Evolutionary conservation across 2,797 vertebrate genomes (phyloP).

Genomic region (Macroramphosus scolopax): DNA sequence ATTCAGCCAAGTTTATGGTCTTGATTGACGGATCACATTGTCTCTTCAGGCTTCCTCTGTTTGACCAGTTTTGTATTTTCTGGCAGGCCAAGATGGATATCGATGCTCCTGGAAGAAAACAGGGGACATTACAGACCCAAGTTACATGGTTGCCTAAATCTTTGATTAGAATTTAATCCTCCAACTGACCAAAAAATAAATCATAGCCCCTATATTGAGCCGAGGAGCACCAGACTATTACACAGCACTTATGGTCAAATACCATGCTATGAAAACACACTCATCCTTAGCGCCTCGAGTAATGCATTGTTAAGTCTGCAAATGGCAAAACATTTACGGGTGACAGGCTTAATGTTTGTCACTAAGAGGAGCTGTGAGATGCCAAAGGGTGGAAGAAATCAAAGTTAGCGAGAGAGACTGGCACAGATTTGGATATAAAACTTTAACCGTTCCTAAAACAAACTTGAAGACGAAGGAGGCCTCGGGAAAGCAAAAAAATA

Average conservation of each 20-base stretch:
- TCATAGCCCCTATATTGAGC: conserved; percentile 26
- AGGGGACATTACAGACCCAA: too few relatives aligned
- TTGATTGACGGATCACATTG: too few relatives aligned
- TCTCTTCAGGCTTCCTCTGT: too few relatives aligned
- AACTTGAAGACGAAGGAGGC: conserved; percentile 18
- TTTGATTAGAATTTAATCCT: too few relatives aligned
- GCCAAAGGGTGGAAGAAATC: conserved; percentile 6
- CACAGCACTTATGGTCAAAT: conserved; percentile 34
- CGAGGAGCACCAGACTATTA: conserved; percentile 17
- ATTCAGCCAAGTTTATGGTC: too few relatives aligned
- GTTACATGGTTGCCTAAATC: too few relatives aligned
- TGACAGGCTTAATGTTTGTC: conserved; percentile 42
- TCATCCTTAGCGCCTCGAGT: conserved; percentile 27
- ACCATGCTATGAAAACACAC: conserved; percentile 33
- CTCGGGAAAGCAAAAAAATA: conserved; percentile 9
- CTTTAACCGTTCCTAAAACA: conserved; percentile 21
- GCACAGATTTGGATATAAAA: conserved; percentile 6
- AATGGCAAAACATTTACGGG: conserved; percentile 44
- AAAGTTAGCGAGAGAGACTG: not conserved
- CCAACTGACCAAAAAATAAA: conserved; percentile 18
- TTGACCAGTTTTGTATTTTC: too few relatives aligned
- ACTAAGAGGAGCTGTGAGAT: conserved; percentile 22
- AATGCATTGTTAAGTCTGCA: conserved; percentile 33
- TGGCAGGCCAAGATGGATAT: too few relatives aligned
- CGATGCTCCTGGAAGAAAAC: too few relatives aligned